Base-by-base conservation (phyloP, 2,888 invertebrate species). In the Acleris sparsana region DNA sequence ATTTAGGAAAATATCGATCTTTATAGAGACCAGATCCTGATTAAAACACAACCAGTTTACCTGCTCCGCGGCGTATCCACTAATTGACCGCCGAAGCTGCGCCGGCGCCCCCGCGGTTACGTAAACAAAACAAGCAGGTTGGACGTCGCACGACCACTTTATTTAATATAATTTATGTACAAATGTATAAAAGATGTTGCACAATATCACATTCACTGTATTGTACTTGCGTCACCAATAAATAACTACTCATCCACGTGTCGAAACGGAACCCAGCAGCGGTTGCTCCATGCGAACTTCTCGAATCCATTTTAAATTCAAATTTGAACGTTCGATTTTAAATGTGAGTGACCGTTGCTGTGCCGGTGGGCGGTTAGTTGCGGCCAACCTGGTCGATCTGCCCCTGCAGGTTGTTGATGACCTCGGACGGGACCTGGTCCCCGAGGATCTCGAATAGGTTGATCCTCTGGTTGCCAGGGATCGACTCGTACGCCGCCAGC, bases 301-400 rank as follows among this genome's bases (percentile, higher is more conserved):
- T 53, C 53, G 43, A 63, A 46, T 48, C 22, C 48, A 65, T 68
- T 68, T 61, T 61, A 56, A 57, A 61, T 63, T 63, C 68, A 63
- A 63, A 63, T 63, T 43, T 33, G n/a, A 13, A 25, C 18, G 22
- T 59, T 60, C 22, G 39, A 11, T 60, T 60, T 60, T 60, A 39
- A 51, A 59, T 13, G 6, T 55, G 43, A 51, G 44, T 29, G 53
- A 44, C 59, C 59, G 60, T 46, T 66, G 56, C 61, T 66, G 61
- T 57, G 53, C 44, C 6, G 49, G 33, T 9, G 25, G 9, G 33
- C 33, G 20, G 46, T 73, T 84, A 87, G 80, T 94, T 94, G 75
- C 93, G 94, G 74, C 97, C 97, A 77, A 97, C 95, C 88, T 96
- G 95, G 86, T 97, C 97, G 77, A 97, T 95, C 89, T 97, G 97